Base-by-base conservation (phyloP, 2,797 vertebrate species). In the Pantherophis vulpinus region DNA sequence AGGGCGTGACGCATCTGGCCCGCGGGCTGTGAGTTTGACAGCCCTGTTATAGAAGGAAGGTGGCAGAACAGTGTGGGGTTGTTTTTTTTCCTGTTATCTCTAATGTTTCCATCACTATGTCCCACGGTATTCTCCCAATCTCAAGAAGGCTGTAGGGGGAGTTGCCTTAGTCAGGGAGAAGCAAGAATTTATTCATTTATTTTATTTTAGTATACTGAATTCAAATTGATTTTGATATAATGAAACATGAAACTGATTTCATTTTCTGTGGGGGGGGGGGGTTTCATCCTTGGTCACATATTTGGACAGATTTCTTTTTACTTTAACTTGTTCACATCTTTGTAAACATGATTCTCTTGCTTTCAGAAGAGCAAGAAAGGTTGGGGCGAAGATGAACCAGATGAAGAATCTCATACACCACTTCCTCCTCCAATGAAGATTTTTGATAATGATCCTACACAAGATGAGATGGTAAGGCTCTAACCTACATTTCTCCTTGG, bases 391-490 rank as follows among this genome's bases (percentile, higher is more conserved):
- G 99, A 99, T 93, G 99, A 99, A 95, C 98, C 98, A 86, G 99
- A 99, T 29, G 99, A 99, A 95, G 99, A 99, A 92, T 98, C 98
- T 1, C 99, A 99, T 96, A 99, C 98, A 2, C 99, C 99, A 42
- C 98, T 99, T 61, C 99, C 99, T 89, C 99, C 99, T 0, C 99
- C 98, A 79, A 99, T 99, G 99, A 99, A 99, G 98, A 99, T 99
- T 97, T 99, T 99, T 96, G 99, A 99, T 96, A 99, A 99, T 83
- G 98, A 99, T 4, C 98, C 99, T 4, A 97, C 98, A 3, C 99
- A 98, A 95, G 99, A 99, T 9, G 99, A 99, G 93, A 99, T 99
- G 98, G 99, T 99, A 98, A 94, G 97, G 51, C 86, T 54, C 94
- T 89, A 11, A 70, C 91, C 42, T 94, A 91, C 95, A 70, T 87